Evolutionary conservation across 2,888 invertebrate species (phyloP).

Genomic region (Epirrhoe tristata): DNA sequence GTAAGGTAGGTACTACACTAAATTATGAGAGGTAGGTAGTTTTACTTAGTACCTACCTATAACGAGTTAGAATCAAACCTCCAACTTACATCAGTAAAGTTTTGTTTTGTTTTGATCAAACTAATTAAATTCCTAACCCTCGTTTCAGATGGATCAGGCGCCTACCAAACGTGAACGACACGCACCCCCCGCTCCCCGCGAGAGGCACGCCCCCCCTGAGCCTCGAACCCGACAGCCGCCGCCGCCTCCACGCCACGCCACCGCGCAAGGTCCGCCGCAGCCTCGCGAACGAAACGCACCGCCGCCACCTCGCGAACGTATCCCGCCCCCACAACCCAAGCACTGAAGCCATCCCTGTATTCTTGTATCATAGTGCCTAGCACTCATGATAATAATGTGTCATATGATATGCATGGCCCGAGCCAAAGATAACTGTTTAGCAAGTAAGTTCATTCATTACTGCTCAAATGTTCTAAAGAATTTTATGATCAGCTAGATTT

Average conservation of each 20-base stretch:
- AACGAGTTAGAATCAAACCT: too few species aligned
- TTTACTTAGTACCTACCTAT: too few species aligned
- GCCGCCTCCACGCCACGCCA: slow-evolving; percentile 57
- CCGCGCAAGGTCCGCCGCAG: slow-evolving; percentile 55
- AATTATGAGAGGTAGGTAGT: too few species aligned
- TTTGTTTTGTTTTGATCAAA: not conserved
- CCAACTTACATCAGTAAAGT: too few species aligned
- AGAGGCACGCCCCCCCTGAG: slow-evolving; percentile 60
- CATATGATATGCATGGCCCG: not conserved
- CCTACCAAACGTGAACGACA: slow-evolving; percentile 12
- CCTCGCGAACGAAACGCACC: slow-evolving; percentile 57
- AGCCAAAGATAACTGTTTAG: not conserved
- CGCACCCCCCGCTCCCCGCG: slow-evolving; percentile 41
- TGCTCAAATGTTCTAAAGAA: not conserved
- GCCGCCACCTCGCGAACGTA: slow-evolving; percentile 56
- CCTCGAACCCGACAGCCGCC: slow-evolving; percentile 62
- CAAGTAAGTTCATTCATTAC: not conserved
- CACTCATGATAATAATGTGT: not conserved
- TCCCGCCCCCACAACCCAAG: slow-evolving; percentile 50
- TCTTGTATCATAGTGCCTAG: not conserved
- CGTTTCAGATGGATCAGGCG: slow-evolving; percentile 17
- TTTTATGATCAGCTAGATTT: not conserved
- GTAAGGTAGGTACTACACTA: too few species aligned
- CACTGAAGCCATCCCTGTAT: slow-evolving; percentile 3
- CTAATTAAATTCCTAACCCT: not conserved